phyloP scores from a whole-genome alignment of 1,140 invertebrate genomes.

The Drosophila nikananu region DNA sequence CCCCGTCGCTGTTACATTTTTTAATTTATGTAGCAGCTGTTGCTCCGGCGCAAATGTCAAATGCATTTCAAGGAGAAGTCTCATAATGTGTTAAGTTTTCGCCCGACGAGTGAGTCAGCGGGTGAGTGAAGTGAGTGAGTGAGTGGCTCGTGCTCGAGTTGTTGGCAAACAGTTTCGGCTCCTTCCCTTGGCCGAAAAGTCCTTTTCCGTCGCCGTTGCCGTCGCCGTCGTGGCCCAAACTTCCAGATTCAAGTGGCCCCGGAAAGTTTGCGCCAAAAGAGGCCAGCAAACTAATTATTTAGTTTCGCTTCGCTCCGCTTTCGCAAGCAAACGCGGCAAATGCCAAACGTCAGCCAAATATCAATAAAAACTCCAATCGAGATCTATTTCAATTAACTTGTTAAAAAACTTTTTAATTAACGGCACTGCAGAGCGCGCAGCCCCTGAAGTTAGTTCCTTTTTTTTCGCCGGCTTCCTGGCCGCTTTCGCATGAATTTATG shows the following conservation, averaged over 20 bases:
- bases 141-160: conserved; percentile 74
- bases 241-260: conserved; percentile 75
- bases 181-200: conserved; percentile 22
- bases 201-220: conserved; percentile 2
- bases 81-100: conserved; percentile 83
- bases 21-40: conserved; percentile 77
- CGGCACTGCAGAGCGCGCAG: conserved; percentile 65
- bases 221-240: conserved; percentile 32
- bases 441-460: conserved; percentile 26
- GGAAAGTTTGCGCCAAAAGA: conserved; percentile 77
- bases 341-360: conserved; percentile 72
- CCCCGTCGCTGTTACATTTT: conserved; percentile 37
- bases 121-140: conserved; percentile 19
- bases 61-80: conserved; percentile 63
- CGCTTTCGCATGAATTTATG: conserved; percentile 62
- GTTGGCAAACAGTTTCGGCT: conserved; percentile 78
- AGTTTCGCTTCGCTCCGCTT: conserved; percentile 71
- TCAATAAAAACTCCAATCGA: conserved; percentile 83
- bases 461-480: conserved; percentile 13
- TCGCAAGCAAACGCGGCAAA: conserved; percentile 45
- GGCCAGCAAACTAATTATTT: conserved; percentile 83
- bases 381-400: conserved; percentile 83
- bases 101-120: conserved; percentile 54
- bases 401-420: conserved; percentile 84
- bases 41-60: conserved; percentile 67